Evolutionary conservation across 1,140 invertebrate genomes (phyloP).

Genomic region (Vanessa atalanta): DNA sequence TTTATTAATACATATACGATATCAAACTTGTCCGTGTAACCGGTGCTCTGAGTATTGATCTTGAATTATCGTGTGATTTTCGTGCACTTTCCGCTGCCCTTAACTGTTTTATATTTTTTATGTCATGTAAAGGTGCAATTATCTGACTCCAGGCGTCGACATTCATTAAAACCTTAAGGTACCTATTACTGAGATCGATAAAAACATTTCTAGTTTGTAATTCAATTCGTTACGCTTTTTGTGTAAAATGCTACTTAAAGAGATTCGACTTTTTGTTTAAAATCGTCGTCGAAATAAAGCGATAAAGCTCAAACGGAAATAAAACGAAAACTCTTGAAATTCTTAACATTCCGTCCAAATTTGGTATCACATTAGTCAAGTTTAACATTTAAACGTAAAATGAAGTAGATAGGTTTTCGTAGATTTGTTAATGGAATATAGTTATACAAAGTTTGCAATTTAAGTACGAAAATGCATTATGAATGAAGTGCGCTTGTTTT

Average conservation of each 20-base stretch:
- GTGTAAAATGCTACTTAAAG: constrained; percentile 6
- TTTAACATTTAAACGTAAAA: constrained; percentile 5
- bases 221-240: constrained; percentile 36
- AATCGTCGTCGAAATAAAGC: neutral
- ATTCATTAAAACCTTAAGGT: constrained; percentile 29
- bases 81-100: constrained; percentile 56
- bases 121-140: constrained; percentile 24
- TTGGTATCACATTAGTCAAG: neutral
- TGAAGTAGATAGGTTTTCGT: neutral
- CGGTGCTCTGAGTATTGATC: constrained; percentile 54
- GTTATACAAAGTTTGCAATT: neutral
- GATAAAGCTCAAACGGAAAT: neutral
- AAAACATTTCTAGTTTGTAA: constrained; percentile 30
- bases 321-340: neutral
- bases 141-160: constrained; percentile 11
- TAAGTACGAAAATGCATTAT: constrained; percentile 62
- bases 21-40: constrained; percentile 54
- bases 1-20: constrained; percentile 47
- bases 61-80: constrained; percentile 65
- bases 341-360: constrained; percentile 2
- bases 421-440: neutral
- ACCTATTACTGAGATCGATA: constrained; percentile 18
- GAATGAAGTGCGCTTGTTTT: constrained; percentile 64
- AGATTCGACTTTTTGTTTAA: constrained; percentile 2
- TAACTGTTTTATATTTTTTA: constrained; percentile 43